Base-by-base conservation (phyloP, 1,140 invertebrate species). In the Ceratosolen fusciceps region DNA sequence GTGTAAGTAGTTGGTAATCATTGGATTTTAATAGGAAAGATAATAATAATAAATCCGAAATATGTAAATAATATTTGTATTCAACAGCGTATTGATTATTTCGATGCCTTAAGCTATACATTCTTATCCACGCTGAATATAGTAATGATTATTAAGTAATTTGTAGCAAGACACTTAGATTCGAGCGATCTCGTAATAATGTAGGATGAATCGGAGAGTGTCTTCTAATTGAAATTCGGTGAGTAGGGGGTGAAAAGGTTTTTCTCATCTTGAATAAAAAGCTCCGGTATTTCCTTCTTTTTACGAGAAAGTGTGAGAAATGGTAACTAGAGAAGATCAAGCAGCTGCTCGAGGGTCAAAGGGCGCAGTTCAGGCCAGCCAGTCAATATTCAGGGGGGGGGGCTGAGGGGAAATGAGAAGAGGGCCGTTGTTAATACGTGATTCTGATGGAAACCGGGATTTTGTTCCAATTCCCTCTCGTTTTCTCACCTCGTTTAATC, bases 391-490 rank as follows among this genome's bases (percentile, higher is more conserved):
- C 60, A 31, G 34, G 26, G 39, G 29, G 34, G 54, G 21, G 26
- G 29, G 29, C 10, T 52, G 54, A n/a, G n/a, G n/a, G n/a, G n/a
- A n/a, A n/a, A n/a, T n/a, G n/a, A n/a, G n/a, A n/a, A n/a, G n/a
- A n/a, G n/a, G n/a, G n/a, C n/a, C n/a, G n/a, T n/a, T n/a, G 43
- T 70, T 70, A 70, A 70, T 24, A 26, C 67, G 39, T 70, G 37
- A 70, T 70, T 39, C 39, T 31, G 24, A 71, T 71, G 54, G 43
- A 29, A 54, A 34, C 26, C 16, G 16, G 29, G 16, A 52, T 43
- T 47, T 47, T 19, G 14, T 68, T 14, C n/a, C 8, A 29, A 26
- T 19, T 31, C 37, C 10, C 31, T 34, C 37, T 68, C 5, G 31
- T 37, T 39, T 29, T 12, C n/a, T 0, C 34, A 34, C 12, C 14